phyloP scores from a whole-genome alignment of 2,797 vertebrate species.

The Momotus momota region DNA sequence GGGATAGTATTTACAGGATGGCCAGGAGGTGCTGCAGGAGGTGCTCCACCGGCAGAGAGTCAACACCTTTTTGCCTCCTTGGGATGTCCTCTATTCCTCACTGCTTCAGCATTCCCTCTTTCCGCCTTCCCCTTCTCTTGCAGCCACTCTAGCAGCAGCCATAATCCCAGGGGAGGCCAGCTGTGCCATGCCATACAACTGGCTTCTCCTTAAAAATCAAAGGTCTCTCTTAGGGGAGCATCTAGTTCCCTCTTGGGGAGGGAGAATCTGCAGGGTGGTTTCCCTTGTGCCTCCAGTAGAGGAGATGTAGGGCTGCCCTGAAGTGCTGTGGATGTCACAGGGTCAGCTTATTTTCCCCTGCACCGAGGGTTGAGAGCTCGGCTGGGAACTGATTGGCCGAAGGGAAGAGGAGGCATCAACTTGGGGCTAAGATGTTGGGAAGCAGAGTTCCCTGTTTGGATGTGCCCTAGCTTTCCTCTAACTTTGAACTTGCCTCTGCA shows the following conservation, averaged over 20 bases:
- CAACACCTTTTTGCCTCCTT: rapidly evolving
- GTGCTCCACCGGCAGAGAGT: background rate
- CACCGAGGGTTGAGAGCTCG: rapidly evolving
- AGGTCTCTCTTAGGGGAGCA: background rate
- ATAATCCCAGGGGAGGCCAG: background rate
- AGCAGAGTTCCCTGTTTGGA: background rate
- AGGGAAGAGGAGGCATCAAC: background rate
- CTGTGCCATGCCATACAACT: background rate
- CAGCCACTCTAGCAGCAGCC: background rate
- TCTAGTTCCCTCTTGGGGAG: background rate
- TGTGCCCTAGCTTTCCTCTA: background rate
- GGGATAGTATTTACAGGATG: background rate
- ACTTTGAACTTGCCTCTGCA: background rate
- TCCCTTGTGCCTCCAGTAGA: background rate
- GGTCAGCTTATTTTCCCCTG: background rate
- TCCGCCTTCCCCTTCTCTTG: background rate
- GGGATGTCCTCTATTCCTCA: background rate
- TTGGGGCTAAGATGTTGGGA: background rate
- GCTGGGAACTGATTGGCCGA: background rate
- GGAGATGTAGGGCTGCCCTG: background rate
- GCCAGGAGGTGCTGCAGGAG: background rate
- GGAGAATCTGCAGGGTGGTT: background rate
- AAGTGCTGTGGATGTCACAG: background rate
- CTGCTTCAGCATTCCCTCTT: background rate
- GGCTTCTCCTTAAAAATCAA: background rate